Evolutionary conservation across 2,797 vertebrate genomes (phyloP), one percentile per base, ranked within the genome.

Genomic region (Typhlichthys eigenmanni): DNA sequence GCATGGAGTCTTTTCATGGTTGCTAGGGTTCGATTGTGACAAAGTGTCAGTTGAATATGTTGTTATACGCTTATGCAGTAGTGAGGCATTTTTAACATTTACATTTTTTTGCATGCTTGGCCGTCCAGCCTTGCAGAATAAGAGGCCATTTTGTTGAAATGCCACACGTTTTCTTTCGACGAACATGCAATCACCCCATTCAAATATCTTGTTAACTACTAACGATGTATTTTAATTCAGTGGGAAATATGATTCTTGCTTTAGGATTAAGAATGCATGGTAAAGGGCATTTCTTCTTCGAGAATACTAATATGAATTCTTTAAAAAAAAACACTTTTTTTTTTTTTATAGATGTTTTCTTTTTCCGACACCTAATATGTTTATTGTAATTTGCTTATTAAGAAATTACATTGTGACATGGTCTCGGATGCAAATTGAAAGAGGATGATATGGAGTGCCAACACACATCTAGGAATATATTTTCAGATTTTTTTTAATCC

Each of bases 371-470:
- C n/a, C 68, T n/a, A 60, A 50, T 55, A 58, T 58, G 64, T 51
- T 45, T 14, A n/a, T 13, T 32, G 24, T 24, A 7, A 55, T 55
- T 58, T 65, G 63, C 58, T 58, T 51, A 50, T 55, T 51, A 38
- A 51, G 51, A 66, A 55, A 7, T 74, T 82, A 76, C 79, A 79
- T 76, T 57, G 13, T 61, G 32, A 77, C 45, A 13, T 63, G 47
- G 64, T 64, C 38, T 47, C 38, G 52, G 29, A 45, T 65, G 34
- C 55, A 71, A 55, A 45, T 47, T 78, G 34, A 63, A 67, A 51
- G 19, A 17, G 66, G 34, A 66, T 62, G 47, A 38, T 38, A 62
- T 62, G 64, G 70, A 17, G 84, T 87, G 87, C 87, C 85, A 88
- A 85, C 67, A 77, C 68, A 59, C 72, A 64, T 78, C 67, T 57